Conservation (phyloP, 2,797 vertebrate species). For the Pseudotriccus pelzelni region DNA sequence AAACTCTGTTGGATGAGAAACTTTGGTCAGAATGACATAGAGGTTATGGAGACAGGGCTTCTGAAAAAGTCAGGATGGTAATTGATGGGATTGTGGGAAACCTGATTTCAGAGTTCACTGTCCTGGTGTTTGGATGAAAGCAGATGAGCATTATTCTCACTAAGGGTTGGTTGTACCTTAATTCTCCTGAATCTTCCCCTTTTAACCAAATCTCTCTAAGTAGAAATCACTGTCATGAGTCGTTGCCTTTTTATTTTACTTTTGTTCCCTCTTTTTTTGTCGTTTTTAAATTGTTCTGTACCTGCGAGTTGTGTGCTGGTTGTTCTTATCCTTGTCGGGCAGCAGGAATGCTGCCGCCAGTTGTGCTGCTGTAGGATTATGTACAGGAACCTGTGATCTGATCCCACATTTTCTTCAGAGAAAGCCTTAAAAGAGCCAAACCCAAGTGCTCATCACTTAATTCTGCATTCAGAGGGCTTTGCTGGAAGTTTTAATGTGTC, state of each 20-base stretch:
- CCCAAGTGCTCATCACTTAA: not conserved
- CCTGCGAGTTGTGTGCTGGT: not conserved
- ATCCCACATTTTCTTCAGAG: not conserved
- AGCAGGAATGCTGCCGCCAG: not conserved
- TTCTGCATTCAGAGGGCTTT: not conserved
- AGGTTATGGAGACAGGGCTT: not conserved
- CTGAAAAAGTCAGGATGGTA: not conserved
- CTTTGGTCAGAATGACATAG: not conserved
- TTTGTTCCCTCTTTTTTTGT: not conserved
- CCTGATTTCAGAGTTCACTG: not conserved
- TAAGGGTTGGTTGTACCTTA: not conserved
- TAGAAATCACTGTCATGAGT: not conserved
- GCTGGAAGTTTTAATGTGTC: not conserved
- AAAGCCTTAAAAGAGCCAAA: not conserved
- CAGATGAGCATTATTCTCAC: not conserved
- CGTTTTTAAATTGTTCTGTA: not conserved
- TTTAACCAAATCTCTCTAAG: not conserved
- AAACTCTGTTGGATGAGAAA: not conserved
- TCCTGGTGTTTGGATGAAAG: not conserved
- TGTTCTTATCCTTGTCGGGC: not conserved
- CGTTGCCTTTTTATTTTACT: not conserved
- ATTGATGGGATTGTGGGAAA: not conserved
- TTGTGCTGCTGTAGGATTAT: not conserved
- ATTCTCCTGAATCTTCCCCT: not conserved
- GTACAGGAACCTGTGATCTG: not conserved